phyloP scores from a whole-genome alignment of 2,888 invertebrate genomes.

The Acleris emargana region DNA sequence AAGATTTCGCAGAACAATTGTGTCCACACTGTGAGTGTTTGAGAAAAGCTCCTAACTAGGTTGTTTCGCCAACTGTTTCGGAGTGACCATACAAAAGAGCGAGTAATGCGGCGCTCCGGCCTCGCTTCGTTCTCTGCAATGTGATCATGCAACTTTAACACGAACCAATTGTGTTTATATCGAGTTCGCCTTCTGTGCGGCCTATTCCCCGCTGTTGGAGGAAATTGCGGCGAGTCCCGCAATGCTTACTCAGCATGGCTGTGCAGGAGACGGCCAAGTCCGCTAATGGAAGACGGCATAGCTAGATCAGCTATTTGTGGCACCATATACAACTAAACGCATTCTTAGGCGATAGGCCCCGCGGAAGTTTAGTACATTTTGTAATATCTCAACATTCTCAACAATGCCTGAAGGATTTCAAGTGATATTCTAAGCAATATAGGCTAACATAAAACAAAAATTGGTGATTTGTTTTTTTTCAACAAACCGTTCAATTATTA shows the following conservation, averaged over 20 bases:
- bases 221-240: conserved; percentile 71
- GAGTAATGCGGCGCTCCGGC: conserved; percentile 55
- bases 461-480: too few relatives aligned
- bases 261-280: conserved; percentile 50
- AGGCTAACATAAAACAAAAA: too few relatives aligned
- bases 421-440: too few relatives aligned
- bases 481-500: too few relatives aligned
- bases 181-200: conserved; percentile 40
- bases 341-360: too few relatives aligned
- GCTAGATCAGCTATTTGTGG: conserved; percentile 2
- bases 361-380: too few relatives aligned
- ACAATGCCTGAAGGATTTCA: too few relatives aligned
- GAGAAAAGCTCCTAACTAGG: conserved; percentile 19
- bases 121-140: conserved; percentile 70
- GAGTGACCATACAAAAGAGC: conserved; percentile 44
- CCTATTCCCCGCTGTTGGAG: conserved; percentile 51
- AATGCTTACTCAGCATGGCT: conserved; percentile 72
- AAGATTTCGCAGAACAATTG: conserved; percentile 3
- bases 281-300: conserved; percentile 27
- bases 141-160: conserved; percentile 76
- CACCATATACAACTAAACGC: background rate
- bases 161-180: conserved; percentile 68
- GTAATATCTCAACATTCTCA: too few relatives aligned
- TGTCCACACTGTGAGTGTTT: background rate
- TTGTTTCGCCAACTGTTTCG: conserved; percentile 24